Evolutionary conservation across 2,797 vertebrate genomes (phyloP).

Genomic region (Fistularia commersonii): DNA sequence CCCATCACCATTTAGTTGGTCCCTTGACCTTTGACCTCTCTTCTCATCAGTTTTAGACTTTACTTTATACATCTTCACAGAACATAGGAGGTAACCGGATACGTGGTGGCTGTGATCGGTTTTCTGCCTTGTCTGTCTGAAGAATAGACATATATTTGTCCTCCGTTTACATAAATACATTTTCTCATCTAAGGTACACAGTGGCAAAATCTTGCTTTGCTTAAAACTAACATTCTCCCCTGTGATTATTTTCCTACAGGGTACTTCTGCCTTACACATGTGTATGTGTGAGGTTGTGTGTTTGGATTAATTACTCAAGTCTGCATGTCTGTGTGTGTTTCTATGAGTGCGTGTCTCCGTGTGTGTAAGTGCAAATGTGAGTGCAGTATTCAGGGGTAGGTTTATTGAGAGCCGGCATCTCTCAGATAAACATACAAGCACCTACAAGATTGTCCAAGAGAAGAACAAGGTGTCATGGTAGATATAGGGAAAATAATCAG

Average conservation of each 20-base stretch:
- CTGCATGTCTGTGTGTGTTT: slow-evolving; percentile 37
- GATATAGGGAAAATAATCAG: slow-evolving; percentile 55
- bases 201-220: slow-evolving; percentile 38
- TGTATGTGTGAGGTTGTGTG: slow-evolving; percentile 33
- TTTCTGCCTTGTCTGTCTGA: slow-evolving; percentile 62
- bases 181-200: slow-evolving; percentile 57
- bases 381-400: slow-evolving; percentile 16
- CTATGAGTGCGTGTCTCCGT: slow-evolving; percentile 4
- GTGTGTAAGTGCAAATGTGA: slow-evolving; percentile 21
- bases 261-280: slow-evolving; percentile 47
- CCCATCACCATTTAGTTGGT: slow-evolving; percentile 11
- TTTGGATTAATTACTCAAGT: slow-evolving; percentile 60
- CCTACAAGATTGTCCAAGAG: slow-evolving; percentile 58
- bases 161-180: slow-evolving; percentile 49
- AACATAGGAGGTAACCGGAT: slow-evolving; percentile 59
- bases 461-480: slow-evolving; percentile 65
- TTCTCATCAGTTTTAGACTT: slow-evolving; percentile 21
- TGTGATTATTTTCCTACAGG: slow-evolving; percentile 65
- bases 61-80: slow-evolving; percentile 20
- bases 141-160: slow-evolving; percentile 65
- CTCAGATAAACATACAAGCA: slow-evolving; percentile 65
- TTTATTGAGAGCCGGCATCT: slow-evolving; percentile 60
- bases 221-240: slow-evolving; percentile 41
- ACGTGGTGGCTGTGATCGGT: slow-evolving; percentile 49
- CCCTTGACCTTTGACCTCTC: slow-evolving; percentile 40